phyloP scores from a whole-genome alignment of 2,113 vertebrate species.

The Crotalus helleri region DNA sequence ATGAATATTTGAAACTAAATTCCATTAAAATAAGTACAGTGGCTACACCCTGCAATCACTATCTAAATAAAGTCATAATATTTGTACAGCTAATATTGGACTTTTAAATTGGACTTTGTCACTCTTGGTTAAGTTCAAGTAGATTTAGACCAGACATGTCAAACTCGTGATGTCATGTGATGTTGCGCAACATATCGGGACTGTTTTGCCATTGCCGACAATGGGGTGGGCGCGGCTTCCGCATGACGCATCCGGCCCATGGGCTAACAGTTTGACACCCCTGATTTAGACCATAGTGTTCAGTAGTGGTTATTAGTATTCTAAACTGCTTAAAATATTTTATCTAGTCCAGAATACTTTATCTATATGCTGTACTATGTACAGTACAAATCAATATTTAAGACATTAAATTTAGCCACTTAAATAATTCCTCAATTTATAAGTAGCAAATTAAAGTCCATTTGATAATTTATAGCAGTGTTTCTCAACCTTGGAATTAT shows the following conservation, averaged over 20 bases:
- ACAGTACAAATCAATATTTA: slow-evolving; percentile 45
- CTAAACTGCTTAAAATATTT: slow-evolving; percentile 34
- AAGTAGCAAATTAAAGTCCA: slow-evolving; percentile 43
- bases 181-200: no score
- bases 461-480: neutral
- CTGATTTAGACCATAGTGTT: neutral
- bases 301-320: neutral
- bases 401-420: slow-evolving; percentile 38
- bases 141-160: neutral
- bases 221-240: no score
- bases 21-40: neutral
- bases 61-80: neutral
- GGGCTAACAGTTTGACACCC: no score
- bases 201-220: no score
- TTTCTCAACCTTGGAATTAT: neutral
- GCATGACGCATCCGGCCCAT: no score
- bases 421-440: slow-evolving; percentile 38
- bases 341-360: slow-evolving; percentile 58
- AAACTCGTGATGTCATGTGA: no score
- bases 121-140: neutral
- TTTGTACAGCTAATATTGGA: neutral
- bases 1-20: neutral
- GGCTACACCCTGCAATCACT: neutral
- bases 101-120: neutral
- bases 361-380: slow-evolving; percentile 35